These are phyloP conservation scores for Mimas tiliae DNA, from an alignment of 2,888 invertebrate genomes.

Conservation along the genomic window DNA sequence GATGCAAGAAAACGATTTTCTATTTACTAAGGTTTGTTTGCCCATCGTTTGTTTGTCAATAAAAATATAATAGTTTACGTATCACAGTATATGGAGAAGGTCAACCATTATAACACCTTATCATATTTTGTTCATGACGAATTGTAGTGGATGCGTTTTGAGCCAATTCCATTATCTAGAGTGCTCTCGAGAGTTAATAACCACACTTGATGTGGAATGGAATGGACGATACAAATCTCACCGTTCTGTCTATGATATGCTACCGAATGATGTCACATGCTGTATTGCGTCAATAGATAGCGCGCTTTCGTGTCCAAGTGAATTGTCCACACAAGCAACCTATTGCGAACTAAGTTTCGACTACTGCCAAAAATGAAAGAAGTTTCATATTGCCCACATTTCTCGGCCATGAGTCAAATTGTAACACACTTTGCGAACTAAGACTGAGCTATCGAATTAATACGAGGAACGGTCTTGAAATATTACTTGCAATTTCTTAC, in stretches of 20 bases:
- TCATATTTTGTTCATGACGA: slow-evolving; percentile 47
- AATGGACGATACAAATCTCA: slow-evolving; percentile 64
- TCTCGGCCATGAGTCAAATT: slow-evolving; percentile 11
- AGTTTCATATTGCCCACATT: slow-evolving; percentile 21
- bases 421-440: background rate
- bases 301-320: slow-evolving; percentile 3
- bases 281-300: slow-evolving; percentile 57
- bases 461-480: background rate
- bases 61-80: background rate
- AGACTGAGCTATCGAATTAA: background rate
- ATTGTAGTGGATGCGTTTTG: slow-evolving; percentile 56
- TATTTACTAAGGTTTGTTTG: slow-evolving; percentile 8
- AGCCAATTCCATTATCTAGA: slow-evolving; percentile 79
- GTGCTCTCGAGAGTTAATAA: slow-evolving; percentile 80
- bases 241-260: slow-evolving; percentile 53
- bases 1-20: slow-evolving; percentile 18
- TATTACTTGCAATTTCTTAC: background rate
- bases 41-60: background rate
- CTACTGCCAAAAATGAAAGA: slow-evolving; percentile 28
- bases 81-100: slow-evolving; percentile 37
- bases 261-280: slow-evolving; percentile 62
- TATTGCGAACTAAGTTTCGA: slow-evolving; percentile 24
- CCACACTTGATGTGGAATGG: slow-evolving; percentile 66
- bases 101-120: slow-evolving; percentile 44
- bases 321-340: slow-evolving; percentile 22